Evolutionary conservation across 2,888 invertebrate genomes (phyloP).

Genomic region (Rhynchonema sp.): DNA sequence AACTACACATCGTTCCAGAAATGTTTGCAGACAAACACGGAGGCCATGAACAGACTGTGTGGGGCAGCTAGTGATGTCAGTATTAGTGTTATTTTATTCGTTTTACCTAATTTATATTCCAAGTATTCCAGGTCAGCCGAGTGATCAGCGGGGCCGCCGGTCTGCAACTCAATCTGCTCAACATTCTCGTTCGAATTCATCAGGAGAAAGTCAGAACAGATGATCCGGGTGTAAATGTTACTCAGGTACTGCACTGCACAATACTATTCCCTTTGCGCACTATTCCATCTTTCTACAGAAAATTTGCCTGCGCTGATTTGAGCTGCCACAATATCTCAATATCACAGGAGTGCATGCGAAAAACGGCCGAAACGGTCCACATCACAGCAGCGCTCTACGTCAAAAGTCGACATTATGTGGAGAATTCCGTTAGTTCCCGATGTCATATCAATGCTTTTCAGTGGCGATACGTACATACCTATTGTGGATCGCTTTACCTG

Average conservation of each 20-base stretch:
- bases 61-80: too few species aligned
- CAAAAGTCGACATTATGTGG: neutral
- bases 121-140: neutral
- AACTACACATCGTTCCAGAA: neutral
- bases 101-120: neutral
- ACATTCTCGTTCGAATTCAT: neutral
- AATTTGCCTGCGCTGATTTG: neutral
- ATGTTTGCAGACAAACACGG: constrained; percentile 1
- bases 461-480: too few species aligned
- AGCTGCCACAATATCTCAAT: too few species aligned
- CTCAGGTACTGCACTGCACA: too few species aligned
- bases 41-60: constrained; percentile 3
- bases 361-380: neutral
- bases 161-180: constrained; percentile 1
- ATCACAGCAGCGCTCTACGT: neutral
- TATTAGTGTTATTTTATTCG: neutral
- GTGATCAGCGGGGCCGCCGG: constrained; percentile 1
- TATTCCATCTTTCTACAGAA: too few species aligned
- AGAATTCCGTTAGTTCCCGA: neutral
- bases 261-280: too few species aligned
- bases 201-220: neutral
- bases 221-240: neutral
- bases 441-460: too few species aligned
- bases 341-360: neutral
- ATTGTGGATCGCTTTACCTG: too few species aligned